Base-by-base conservation (phyloP, 2,888 invertebrate species). In the Phalangium opilio region DNA sequence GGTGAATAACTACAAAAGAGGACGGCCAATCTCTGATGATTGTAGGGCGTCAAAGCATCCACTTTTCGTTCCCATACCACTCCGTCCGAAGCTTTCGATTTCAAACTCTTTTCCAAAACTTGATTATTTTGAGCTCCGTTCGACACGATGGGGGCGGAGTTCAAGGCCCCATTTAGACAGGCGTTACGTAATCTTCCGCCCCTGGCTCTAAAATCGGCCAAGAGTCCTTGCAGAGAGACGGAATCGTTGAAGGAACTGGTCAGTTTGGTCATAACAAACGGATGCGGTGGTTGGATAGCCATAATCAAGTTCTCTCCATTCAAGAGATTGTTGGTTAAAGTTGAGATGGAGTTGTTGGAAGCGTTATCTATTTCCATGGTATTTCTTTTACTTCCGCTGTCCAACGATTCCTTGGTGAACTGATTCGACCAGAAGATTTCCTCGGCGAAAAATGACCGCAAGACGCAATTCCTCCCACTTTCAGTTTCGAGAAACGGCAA, bases 401-500 rank as follows among this genome's bases (percentile, higher is more conserved):
- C 47, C 8, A 27, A 27, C 40, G 51, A 51, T 7, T 53, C 54
- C 33, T 57, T 57, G 27, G 49, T 47, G 61, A 64, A 57, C 43
- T 58, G 55, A 20, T 53, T 44, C 2, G 84, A 83, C 66, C 76
- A 79, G 61, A 77, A 85, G 5, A 83, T 72, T 56, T 81, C 77
- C 15, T 73, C 68, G 0, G 82, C 79, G 55, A 85, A 84, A 62
- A 77, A 83, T 43, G 68, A 70, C 15, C 85, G 73, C 43, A 86
- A 67, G 32, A 73, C 69, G 60, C 86, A 87, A 56, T 77, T 77
- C 39, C 79, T 74, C 0, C 89, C 90, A 11, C 71, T 71, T 62
- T 86, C 85, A 0, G 87, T 83, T 68, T 89, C 89, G 53, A 91
- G 67, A 68, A 81, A 89, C 0, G 96, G 95, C 47, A 87, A 73